Percentiles rank a stretch among this genome's conserved stretches.
phyloP scores from a whole-genome alignment of 2,888 invertebrate genomes.

The Amblyjoppa fuscipennis region DNA sequence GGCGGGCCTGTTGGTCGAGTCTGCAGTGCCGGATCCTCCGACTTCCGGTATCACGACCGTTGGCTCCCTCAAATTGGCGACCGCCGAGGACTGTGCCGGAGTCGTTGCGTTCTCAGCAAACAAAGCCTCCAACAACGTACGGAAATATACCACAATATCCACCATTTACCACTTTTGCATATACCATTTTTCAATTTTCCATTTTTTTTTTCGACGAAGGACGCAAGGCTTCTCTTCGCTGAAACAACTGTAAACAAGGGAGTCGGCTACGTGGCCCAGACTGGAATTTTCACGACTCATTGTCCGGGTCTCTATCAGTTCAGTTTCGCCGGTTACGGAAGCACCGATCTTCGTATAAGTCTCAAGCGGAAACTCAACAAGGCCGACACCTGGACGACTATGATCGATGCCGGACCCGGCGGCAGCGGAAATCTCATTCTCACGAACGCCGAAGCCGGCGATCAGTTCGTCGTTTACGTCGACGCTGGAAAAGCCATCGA shows the following conservation, averaged over 20 bases:
- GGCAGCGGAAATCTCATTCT: slow-evolving; percentile 83
- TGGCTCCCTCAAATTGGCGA: slow-evolving; percentile 84
- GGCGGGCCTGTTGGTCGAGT: slow-evolving; percentile 74
- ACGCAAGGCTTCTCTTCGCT: slow-evolving; percentile 74
- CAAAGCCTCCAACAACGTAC: slow-evolving; percentile 76
- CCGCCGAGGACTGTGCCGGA: slow-evolving; percentile 84
- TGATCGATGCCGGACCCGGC: slow-evolving; percentile 77
- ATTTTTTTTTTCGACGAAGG: slow-evolving; percentile 66
- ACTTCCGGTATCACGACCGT: slow-evolving; percentile 81
- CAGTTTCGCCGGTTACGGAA: slow-evolving; percentile 84
- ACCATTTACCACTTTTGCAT: not conserved
- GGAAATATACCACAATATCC: slow-evolving; percentile 36
- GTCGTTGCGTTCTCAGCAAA: slow-evolving; percentile 84
- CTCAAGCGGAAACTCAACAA: slow-evolving; percentile 80
- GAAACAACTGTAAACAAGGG: slow-evolving; percentile 84
- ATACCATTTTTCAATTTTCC: not conserved
- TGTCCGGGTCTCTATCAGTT: slow-evolving; percentile 86
- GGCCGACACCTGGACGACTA: slow-evolving; percentile 78
- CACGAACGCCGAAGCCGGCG: slow-evolving; percentile 83
- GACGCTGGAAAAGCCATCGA: slow-evolving; percentile 79
- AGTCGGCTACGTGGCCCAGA: slow-evolving; percentile 84
- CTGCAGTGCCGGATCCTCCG: slow-evolving; percentile 80
- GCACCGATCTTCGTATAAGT: slow-evolving; percentile 77
- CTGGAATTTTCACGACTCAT: slow-evolving; percentile 85
- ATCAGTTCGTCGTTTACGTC: slow-evolving; percentile 83